A percentile compares a stretch with the other conserved stretches of the same genome.
These are phyloP conservation scores for Drosophila tropicalis DNA, from an alignment of 1,140 invertebrate species.

Conservation along the genomic window DNA sequence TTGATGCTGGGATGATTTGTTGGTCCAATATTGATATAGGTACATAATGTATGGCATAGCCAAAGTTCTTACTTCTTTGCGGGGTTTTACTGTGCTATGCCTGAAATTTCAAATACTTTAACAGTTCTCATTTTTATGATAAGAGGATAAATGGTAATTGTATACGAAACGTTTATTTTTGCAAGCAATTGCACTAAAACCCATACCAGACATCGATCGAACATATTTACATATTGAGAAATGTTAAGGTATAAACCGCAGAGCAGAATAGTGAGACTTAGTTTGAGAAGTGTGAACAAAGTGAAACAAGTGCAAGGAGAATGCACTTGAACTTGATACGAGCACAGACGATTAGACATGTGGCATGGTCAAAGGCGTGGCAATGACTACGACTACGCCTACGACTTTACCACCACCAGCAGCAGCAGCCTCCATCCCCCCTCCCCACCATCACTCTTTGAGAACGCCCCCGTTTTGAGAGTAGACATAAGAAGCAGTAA, in stretches of 20 bases:
- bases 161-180: background rate
- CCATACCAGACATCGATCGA: background rate
- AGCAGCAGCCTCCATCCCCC: background rate
- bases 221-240: background rate
- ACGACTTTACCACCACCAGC: background rate
- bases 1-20: no score
- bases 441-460: background rate
- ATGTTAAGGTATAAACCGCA: constrained; percentile 36
- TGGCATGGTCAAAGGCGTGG: constrained; percentile 22
- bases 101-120: no score
- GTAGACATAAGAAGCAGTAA: constrained; percentile 23
- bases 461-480: constrained; percentile 16
- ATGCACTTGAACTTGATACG: constrained; percentile 70
- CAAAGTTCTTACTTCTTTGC: no score
- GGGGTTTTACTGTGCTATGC: no score
- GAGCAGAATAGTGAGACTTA: background rate
- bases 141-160: background rate
- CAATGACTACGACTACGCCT: constrained; percentile 7
- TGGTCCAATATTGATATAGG: no score
- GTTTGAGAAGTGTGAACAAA: constrained; percentile 14
- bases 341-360: constrained; percentile 6
- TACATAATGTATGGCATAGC: no score
- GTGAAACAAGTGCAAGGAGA: constrained; percentile 45
- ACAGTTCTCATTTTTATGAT: no score
- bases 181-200: constrained; percentile 1